Evolutionary conservation across 2,113 vertebrate genomes (phyloP).

Genomic region (Pachyramphus minor): DNA sequence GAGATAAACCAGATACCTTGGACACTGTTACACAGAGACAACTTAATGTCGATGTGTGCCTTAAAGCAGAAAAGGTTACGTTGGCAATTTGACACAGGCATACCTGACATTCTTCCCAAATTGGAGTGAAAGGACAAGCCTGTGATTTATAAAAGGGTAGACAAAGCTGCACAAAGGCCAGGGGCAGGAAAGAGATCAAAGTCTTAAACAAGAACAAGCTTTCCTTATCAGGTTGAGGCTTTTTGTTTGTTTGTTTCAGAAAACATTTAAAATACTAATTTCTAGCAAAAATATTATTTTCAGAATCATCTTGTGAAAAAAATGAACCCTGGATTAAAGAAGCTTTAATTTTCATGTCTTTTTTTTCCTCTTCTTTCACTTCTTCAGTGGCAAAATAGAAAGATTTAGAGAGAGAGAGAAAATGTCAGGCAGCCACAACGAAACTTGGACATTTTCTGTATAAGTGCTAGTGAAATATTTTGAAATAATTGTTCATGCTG

Average conservation of each 20-base stretch:
- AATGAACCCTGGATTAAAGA: not conserved
- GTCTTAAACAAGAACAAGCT: not conserved
- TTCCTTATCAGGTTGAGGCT: not conserved
- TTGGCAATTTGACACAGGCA: slow-evolving; percentile 30
- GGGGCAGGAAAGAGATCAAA: slow-evolving; percentile 30
- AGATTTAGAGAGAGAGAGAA: not conserved
- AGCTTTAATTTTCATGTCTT: not conserved
- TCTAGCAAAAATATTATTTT: not conserved
- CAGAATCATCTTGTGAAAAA: not conserved
- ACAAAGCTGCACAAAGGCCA: slow-evolving; percentile 40
- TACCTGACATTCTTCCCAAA: slow-evolving; percentile 61
- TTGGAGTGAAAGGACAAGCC: slow-evolving; percentile 8
- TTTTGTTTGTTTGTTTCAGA: not conserved
- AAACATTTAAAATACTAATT: not conserved
- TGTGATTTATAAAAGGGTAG: slow-evolving; percentile 37
- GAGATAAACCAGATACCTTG: not conserved
- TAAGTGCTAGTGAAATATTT: not conserved
- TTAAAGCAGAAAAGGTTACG: not conserved
- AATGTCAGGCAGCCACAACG: not conserved
- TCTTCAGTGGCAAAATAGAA: not conserved
- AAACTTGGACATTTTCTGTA: not conserved
- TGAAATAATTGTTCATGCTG: not conserved
- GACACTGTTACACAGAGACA: not conserved
- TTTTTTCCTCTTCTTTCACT: not conserved
- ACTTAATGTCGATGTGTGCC: not conserved